Base-by-base conservation (phyloP, 2,888 invertebrate species). In the Caenorhabditis sp. region DNA sequence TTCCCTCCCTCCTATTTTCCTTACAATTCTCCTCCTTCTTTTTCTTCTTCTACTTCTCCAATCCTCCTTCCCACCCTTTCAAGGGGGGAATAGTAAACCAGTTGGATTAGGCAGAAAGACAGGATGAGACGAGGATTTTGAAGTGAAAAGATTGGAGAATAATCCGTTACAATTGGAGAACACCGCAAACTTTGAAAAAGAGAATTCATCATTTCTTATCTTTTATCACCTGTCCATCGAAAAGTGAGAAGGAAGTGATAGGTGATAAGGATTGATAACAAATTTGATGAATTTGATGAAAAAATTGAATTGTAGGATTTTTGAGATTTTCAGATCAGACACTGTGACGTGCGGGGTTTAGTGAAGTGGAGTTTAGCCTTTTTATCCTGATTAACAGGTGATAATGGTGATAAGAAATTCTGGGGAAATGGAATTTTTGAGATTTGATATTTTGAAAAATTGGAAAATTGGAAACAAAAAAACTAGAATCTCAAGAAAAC, bases 141-240 rank as follows among this genome's bases (percentile, higher is more conserved):
- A 15, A 40, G 15, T 9, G 32, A 40, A 40, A 40, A 15, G 15
- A 40, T 8, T 13, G 13, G 40, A 67, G 47, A 47, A 47, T 47
- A 9, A 47, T 47, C 47, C 47, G 47, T 47, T 47, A 47, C 3
- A 51, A 40, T 40, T 8, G 40, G 13, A 13, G 40, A 13, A 40
- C 6, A n/a, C n/a, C n/a, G 40, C 28, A 20, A 44, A 67, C 4
- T 20, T 15, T 22, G 32, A 70, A 22, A 61, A 13, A 65, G 53
- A 65, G 37, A 61, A n/a, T 44, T 4, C 18, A 20, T 18, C 22
- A 15, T 2, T 18, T 9, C 37, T 8, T 4, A 18, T 55, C n/a
- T n/a, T 37, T 51, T 44, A 67, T 67, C 67, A 67, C 67, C 44
- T 67, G 67, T 55, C 44, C 35, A 37, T 18, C 13, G 2, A 6